Evolutionary conservation across 2,888 invertebrate genomes (phyloP).

Genomic region (Apodemia duryi): DNA sequence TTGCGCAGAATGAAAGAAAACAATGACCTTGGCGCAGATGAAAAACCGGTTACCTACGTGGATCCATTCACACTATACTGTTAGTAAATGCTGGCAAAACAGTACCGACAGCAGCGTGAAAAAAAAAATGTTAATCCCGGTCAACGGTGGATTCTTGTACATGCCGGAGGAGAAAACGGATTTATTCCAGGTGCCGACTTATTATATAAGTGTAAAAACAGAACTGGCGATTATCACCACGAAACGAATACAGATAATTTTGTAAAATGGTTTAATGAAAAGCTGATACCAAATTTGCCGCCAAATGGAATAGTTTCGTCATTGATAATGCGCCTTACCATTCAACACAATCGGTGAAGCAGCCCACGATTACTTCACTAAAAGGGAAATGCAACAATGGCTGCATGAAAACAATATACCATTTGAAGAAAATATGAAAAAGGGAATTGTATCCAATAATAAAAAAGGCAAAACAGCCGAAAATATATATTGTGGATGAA

Average conservation of each 20-base stretch:
- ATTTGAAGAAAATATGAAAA: background rate
- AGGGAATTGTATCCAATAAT: too few species aligned
- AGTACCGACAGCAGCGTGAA: too few species aligned
- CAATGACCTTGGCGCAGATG: too few species aligned
- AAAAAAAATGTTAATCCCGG: background rate
- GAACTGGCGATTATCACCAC: slow-evolving; percentile 11
- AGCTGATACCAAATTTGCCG: slow-evolving; percentile 7
- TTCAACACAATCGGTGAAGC: background rate
- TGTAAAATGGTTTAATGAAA: background rate
- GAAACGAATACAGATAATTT: slow-evolving; percentile 6
- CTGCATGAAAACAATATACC: background rate
- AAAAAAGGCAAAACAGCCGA: too few species aligned
- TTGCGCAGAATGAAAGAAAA: too few species aligned
- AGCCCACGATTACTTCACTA: background rate
- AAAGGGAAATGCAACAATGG: background rate
- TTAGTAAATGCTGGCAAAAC: too few species aligned
- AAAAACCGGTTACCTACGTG: too few species aligned
- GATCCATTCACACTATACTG: too few species aligned
- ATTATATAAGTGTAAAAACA: slow-evolving; percentile 11
- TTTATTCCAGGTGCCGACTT: slow-evolving; percentile 10
- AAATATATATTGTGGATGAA: background rate
- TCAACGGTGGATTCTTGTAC: background rate
- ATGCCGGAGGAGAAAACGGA: slow-evolving; percentile 13
- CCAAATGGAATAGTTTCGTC: background rate
- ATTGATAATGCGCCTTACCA: background rate